phyloP scores from a whole-genome alignment of 2,113 vertebrate species.

The Cynocephalus volans region DNA sequence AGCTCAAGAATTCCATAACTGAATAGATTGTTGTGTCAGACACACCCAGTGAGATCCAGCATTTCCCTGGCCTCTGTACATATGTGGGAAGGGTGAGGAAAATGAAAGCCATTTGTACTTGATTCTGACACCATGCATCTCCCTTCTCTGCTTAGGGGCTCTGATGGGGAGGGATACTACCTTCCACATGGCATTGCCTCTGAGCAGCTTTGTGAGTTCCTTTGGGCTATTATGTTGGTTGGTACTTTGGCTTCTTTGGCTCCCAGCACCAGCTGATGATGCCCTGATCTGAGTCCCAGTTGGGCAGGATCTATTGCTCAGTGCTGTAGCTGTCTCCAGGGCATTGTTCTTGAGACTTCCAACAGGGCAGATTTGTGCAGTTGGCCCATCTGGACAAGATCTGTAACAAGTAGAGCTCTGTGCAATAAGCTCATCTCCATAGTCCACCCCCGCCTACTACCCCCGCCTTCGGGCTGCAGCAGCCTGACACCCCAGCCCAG shows the following conservation, averaged over 20 bases:
- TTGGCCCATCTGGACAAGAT: conserved; percentile 86
- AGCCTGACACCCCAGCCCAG: conserved; percentile 85
- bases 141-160: conserved; percentile 21
- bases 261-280: conserved; percentile 85
- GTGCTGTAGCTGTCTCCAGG: conserved; percentile 82
- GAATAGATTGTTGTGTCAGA: conserved; percentile 35
- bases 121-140: conserved; percentile 26
- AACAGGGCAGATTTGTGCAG: conserved; percentile 86
- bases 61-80: background rate
- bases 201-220: conserved; percentile 81
- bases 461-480: conserved; percentile 79
- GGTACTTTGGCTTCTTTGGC: conserved; percentile 82
- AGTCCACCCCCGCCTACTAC: conserved; percentile 65
- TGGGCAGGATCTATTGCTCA: conserved; percentile 81
- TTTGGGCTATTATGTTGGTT: conserved; percentile 82
- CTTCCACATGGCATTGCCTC: conserved; percentile 75
- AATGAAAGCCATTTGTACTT: conserved; percentile 62
- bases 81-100: conserved; percentile 46
- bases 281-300: conserved; percentile 78
- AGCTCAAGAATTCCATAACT: conserved; percentile 22
- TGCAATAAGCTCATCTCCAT: conserved; percentile 85
- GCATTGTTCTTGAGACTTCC: conserved; percentile 86
- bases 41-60: background rate
- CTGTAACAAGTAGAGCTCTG: conserved; percentile 86
- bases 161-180: background rate